phyloP scores from a whole-genome alignment of 2,888 invertebrate species.

The Schrankia costaestrigalis region DNA sequence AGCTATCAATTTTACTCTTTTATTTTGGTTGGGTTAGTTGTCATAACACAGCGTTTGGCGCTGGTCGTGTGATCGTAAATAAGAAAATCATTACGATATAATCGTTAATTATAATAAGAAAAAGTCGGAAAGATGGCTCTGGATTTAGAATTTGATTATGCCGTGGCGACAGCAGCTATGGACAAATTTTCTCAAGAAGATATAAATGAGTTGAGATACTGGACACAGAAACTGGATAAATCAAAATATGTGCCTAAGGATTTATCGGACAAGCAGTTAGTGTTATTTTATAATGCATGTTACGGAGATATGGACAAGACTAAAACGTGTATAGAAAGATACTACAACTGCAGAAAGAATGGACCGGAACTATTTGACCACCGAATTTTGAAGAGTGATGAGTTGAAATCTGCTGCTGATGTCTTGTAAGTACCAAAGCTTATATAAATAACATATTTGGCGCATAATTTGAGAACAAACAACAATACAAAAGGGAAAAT shows the following conservation, averaged over 20 bases:
- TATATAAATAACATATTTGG: neutral
- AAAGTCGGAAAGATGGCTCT: conserved; percentile 53
- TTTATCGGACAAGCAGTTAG: conserved; percentile 81
- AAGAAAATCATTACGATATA: conserved; percentile 36
- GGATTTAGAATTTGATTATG: conserved; percentile 69
- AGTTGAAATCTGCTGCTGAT: conserved; percentile 65
- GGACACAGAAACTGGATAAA: conserved; percentile 73
- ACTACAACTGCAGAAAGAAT: conserved; percentile 80
- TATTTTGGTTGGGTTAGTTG: too few relatives aligned
- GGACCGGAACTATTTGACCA: conserved; percentile 83
- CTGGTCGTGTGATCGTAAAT: conserved; percentile 40
- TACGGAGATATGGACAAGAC: conserved; percentile 80
- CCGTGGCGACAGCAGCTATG: conserved; percentile 62
- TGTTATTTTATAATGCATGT: conserved; percentile 84
- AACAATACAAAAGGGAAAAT: too few relatives aligned
- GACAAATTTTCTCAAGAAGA: conserved; percentile 74
- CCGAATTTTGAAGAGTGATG: conserved; percentile 75
- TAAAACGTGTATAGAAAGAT: conserved; percentile 82
- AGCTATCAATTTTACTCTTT: conserved; percentile 12
- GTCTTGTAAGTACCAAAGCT: conserved; percentile 72
- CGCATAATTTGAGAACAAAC: neutral
- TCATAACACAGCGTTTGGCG: conserved; percentile 13
- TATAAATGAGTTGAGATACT: conserved; percentile 64
- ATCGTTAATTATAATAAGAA: conserved; percentile 40
- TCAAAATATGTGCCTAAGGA: conserved; percentile 75